Percentiles rank a stretch among this genome's conserved stretches.
Conservation (phyloP, 2,888 invertebrate species). For the Ophion ellenae region DNA sequence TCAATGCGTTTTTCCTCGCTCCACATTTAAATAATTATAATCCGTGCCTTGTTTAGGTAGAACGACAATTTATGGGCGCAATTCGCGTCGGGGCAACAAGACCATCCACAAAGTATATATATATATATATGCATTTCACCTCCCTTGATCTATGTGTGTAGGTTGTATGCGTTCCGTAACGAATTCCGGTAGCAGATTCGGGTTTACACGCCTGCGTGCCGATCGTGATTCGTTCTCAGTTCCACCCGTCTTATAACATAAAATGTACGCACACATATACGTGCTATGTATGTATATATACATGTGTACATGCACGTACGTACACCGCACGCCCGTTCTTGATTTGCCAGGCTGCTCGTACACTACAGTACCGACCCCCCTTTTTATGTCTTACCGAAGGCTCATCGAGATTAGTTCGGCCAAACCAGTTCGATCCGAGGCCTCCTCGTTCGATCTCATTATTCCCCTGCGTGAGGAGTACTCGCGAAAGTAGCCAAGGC, state of each 20-base stretch:
- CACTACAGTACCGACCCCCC: constrained; percentile 38
- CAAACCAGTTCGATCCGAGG: constrained; percentile 7
- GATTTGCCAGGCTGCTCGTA: constrained; percentile 57
- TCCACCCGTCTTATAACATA: constrained; percentile 45
- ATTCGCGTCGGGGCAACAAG: constrained; percentile 77
- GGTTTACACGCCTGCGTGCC: constrained; percentile 68
- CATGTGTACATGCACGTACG: neutral
- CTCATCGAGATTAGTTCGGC: constrained; percentile 42
- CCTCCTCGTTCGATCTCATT: constrained; percentile 7
- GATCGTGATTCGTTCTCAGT: constrained; percentile 66
- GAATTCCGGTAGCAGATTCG: constrained; percentile 75
- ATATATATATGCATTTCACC: neutral
- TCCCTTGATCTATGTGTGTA: constrained; percentile 22
- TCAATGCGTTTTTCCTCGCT: constrained; percentile 52
- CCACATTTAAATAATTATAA: constrained; percentile 83
- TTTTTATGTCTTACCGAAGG: constrained; percentile 45
- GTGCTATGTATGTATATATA: too few species aligned
- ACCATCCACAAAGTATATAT: constrained; percentile 40
- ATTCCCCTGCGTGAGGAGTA: neutral
- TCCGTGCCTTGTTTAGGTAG: constrained; percentile 79
- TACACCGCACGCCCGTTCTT: constrained; percentile 60
- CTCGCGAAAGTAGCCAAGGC: neutral
- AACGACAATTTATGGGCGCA: constrained; percentile 82
- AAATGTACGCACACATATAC: neutral
- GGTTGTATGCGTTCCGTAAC: constrained; percentile 74